Evolutionary conservation across 2,113 vertebrate genomes (phyloP), one percentile per base, ranked within the genome.

Genomic region (Ifrita kowaldi): DNA sequence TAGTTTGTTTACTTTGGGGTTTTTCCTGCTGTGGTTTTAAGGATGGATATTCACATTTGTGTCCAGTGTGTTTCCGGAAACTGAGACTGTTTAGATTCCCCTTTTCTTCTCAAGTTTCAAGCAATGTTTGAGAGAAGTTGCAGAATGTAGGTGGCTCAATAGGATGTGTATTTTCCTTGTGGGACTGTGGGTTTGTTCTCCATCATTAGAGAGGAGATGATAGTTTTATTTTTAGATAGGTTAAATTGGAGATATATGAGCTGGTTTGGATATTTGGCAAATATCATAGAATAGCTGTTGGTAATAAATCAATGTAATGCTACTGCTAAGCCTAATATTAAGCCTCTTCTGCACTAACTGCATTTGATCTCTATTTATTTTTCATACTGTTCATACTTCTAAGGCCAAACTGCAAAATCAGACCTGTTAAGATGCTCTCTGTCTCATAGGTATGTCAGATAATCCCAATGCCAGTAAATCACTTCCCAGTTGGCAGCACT

Each of bases 401-500:
- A 55, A 83, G 55, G 73, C 41, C 69, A 70, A 42, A 33, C 7
- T 94, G 75, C 44, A 57, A 39, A 64, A 32, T 46, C 33, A 77
- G 49, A 84, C 49, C n/a, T 26, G 7, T 63, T 88, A 87, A 89
- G 70, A 78, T 78, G 11, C 56, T 92, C 49, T 74, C 56, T 33
- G 39, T 74, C 32, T 92, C 42, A 5, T 95, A 99, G 99, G 99
- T 99, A 69, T 99, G 98, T 97, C 99, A 99, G 95, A 98, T 98
- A 90, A 98, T 99, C 92, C 97, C 98, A 91, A 99, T 99, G 99
- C 99, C 99, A 96, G 97, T 98, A 75, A 99, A 99, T 95, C 99
- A 99, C 97, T 99, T 99, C 95, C 99, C 99, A 2, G 97, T 99
- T 84, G 99, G 99, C 98, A 99, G 99, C 95, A 99, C 98, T 81